These are phyloP conservation scores for Paralichthys olivaceus DNA, from an alignment of 2,113 vertebrate species.

Conservation along the genomic window DNA sequence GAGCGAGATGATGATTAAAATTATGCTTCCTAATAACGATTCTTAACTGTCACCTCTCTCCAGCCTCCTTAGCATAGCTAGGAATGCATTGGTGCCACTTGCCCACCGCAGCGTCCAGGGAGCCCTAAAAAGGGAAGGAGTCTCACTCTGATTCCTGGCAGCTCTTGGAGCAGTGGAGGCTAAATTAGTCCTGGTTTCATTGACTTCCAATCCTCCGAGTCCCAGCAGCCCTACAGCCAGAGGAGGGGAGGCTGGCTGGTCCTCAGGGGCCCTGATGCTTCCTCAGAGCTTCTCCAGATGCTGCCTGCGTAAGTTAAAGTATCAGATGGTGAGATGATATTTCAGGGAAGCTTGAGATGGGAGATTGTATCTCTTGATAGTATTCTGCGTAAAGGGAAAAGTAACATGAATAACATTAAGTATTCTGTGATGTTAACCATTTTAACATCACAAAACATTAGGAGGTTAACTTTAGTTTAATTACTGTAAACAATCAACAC, in stretches of 20 bases:
- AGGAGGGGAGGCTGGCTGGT: slow-evolving; percentile 45
- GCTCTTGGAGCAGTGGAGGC: slow-evolving; percentile 63
- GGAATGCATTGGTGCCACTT: slow-evolving; percentile 73
- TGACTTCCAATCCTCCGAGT: slow-evolving; percentile 70
- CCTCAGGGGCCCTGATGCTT: slow-evolving; percentile 36
- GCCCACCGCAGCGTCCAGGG: slow-evolving; percentile 72
- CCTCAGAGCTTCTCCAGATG: slow-evolving; percentile 48
- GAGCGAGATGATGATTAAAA: slow-evolving; percentile 17
- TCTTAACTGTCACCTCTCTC: slow-evolving; percentile 15
- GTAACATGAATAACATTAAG: slow-evolving; percentile 4
- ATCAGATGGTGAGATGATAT: slow-evolving; percentile 29
- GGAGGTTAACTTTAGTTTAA: neutral
- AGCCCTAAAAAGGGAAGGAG: slow-evolving; percentile 84
- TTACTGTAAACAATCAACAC: neutral
- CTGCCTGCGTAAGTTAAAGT: slow-evolving; percentile 44
- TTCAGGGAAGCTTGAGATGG: slow-evolving; percentile 8
- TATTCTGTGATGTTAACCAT: slow-evolving; percentile 1
- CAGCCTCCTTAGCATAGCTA: slow-evolving; percentile 38
- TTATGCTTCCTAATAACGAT: neutral
- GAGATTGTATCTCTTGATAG: slow-evolving; percentile 6
- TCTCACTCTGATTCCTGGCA: slow-evolving; percentile 77
- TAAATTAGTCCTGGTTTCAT: slow-evolving; percentile 80
- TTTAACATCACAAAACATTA: slow-evolving; percentile 3
- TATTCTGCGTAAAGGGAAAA: neutral
- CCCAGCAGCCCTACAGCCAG: slow-evolving; percentile 50